Base-by-base conservation (phyloP, 2,113 vertebrate genomes). In the Equus przewalskii region DNA sequence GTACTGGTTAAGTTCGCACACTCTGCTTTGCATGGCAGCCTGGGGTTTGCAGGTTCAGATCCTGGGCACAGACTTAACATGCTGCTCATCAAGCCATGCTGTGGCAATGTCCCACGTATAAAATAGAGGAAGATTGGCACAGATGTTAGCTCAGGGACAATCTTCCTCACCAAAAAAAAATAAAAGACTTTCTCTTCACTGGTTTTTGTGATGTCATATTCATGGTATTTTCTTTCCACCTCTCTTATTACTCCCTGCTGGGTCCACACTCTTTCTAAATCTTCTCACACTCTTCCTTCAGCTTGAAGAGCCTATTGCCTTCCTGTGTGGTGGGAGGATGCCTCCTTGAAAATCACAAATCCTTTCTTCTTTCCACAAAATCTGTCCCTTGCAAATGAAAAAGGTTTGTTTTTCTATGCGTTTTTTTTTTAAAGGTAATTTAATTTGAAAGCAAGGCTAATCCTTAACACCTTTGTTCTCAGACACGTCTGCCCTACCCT, bases 321-420 rank as follows among this genome's bases (percentile, higher is more conserved):
- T 70, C 36, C 70, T 60, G 7, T 51, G 51, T 89, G 62, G 10
- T 65, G 46, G 30, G 46, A 65, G 79, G 79, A 56, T 54, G n/a
- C 22, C 33, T 73, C 54, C 44, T 69, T 69, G 51, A 41, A 93
- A 95, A 90, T 93, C 79, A 81, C 62, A 96, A 56, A 64, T 76
- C 69, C 49, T 93, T 79, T 64, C 46, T 64, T 72, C n/a, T 60
- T 15, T 65, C 72, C 33, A 14, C 64, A 80, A 73, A 97, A 64
- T 89, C 44, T 88, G 13, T 64, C 69, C 24, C 41, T 81, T 86
- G 11, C 22, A 58, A 93, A 72, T 22, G 70, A 85, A 93, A 69
- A 91, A 30, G 1, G 26, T 78, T 80, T 89, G 30, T 89, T 94
- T 81, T 51, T 72, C 54, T 69, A 28, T 85, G 41, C 51, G 60